Conservation (phyloP, 2,797 vertebrate species). For the Premnoplex brunnescens region DNA sequence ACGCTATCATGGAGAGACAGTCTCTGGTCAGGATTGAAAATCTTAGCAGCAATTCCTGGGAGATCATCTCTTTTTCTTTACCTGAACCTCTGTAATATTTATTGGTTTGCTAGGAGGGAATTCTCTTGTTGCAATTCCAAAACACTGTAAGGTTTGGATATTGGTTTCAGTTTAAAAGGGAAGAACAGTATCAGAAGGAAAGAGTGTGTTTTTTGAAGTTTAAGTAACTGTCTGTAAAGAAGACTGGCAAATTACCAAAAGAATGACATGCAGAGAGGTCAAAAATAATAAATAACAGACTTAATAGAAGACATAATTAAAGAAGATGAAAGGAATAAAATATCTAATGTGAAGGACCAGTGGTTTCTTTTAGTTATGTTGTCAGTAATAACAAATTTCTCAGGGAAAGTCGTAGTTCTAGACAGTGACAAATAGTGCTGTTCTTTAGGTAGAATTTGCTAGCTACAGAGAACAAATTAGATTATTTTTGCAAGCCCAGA, state of each 20-base stretch:
- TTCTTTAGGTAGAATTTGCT: not conserved
- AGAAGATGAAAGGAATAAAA: not conserved
- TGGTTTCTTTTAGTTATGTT: not conserved
- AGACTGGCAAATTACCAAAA: not conserved
- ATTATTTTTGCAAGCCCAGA: not conserved
- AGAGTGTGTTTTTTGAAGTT: not conserved
- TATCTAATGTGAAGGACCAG: not conserved
- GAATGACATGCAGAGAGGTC: not conserved
- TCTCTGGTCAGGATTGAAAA: not conserved
- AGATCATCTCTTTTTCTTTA: not conserved
- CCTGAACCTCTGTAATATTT: not conserved
- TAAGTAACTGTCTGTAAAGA: not conserved
- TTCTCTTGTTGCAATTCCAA: not conserved
- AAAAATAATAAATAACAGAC: not conserved
- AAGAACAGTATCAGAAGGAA: not conserved
- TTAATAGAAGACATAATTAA: not conserved
- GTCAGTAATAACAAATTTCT: not conserved
- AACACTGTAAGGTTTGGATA: not conserved
- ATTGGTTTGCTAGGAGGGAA: not conserved
- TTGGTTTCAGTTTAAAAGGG: not conserved
- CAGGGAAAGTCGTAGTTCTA: not conserved
- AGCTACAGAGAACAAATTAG: not conserved
- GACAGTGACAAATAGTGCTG: not conserved
- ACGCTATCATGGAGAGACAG: not conserved
- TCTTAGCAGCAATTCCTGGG: not conserved